Evolutionary conservation across 2,888 invertebrate genomes (phyloP).

Genomic region (Hyles lineata): DNA sequence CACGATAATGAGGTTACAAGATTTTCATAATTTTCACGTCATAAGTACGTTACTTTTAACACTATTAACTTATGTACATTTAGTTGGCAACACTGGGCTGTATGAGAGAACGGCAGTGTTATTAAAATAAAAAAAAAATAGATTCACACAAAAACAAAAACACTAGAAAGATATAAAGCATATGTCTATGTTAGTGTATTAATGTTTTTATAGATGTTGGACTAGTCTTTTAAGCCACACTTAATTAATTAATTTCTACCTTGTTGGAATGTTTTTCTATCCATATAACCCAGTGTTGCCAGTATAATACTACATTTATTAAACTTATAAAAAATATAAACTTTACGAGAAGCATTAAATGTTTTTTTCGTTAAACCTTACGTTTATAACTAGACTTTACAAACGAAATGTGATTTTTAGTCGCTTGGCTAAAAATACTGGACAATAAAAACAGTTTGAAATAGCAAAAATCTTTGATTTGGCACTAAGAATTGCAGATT

Average conservation of each 20-base stretch:
- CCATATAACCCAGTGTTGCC: conserved; percentile 14
- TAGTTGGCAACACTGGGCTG: conserved; percentile 19
- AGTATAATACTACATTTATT: conserved; percentile 8
- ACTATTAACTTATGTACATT: conserved; percentile 27
- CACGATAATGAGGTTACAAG: conserved; percentile 36
- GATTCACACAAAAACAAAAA: background rate
- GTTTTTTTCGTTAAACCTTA: conserved; percentile 8
- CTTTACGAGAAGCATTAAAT: conserved; percentile 20
- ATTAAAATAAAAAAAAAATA: background rate
- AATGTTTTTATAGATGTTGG: too few species aligned
- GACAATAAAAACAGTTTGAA: too few species aligned
- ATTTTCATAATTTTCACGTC: conserved; percentile 34
- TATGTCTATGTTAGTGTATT: too few species aligned
- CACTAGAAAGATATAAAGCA: too few species aligned
- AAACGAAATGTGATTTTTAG: background rate
- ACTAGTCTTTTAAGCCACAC: background rate
- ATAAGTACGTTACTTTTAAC: conserved; percentile 41
- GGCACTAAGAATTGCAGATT: too few species aligned
- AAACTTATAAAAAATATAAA: conserved; percentile 24
- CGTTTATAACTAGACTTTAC: conserved; percentile 4
- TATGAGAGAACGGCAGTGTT: background rate
- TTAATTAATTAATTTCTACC: background rate
- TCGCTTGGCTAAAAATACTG: too few species aligned
- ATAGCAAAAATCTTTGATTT: too few species aligned
- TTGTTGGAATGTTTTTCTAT: background rate